Evolutionary conservation across 1,140 invertebrate genomes (phyloP).

Genomic region (Amyelois transitella): DNA sequence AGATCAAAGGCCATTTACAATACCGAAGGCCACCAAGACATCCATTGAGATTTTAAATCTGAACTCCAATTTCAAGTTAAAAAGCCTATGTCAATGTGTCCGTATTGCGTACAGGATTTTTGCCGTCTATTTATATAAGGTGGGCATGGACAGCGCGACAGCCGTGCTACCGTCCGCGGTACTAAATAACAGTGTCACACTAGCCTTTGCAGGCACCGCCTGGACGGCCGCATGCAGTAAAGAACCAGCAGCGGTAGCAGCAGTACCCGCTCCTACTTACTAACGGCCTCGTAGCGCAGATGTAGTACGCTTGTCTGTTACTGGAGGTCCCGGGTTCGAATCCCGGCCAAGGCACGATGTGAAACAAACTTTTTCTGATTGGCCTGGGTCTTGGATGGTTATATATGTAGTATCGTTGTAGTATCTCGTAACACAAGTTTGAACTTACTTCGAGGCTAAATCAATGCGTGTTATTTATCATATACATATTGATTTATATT

Average conservation of each 20-base stretch:
- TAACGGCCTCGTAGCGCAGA: too few relatives aligned
- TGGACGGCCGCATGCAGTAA: slow-evolving; percentile 18
- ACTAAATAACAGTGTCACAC: slow-evolving; percentile 68
- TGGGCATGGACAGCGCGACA: slow-evolving; percentile 28
- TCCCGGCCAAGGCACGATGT: too few relatives aligned
- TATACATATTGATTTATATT: too few relatives aligned
- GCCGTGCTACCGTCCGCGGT: slow-evolving; percentile 52
- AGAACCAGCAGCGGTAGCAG: slow-evolving; percentile 1
- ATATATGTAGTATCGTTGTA: too few relatives aligned
- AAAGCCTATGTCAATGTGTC: slow-evolving; percentile 1
- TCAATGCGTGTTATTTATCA: too few relatives aligned
- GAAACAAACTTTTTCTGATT: too few relatives aligned
- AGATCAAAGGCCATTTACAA: background rate
- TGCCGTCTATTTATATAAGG: slow-evolving; percentile 12
- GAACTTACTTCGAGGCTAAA: too few relatives aligned
- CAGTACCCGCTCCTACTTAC: too few relatives aligned
- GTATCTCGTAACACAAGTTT: too few relatives aligned
- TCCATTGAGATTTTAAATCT: background rate
- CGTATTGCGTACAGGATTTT: background rate
- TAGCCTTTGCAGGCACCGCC: slow-evolving; percentile 57
- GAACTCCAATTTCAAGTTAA: background rate
- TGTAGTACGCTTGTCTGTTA: too few relatives aligned
- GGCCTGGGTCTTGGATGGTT: too few relatives aligned
- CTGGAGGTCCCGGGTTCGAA: too few relatives aligned
- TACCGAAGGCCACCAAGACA: background rate